Base-by-base conservation (phyloP, 1,140 invertebrate genomes). In the Drosophila busckii region DNA sequence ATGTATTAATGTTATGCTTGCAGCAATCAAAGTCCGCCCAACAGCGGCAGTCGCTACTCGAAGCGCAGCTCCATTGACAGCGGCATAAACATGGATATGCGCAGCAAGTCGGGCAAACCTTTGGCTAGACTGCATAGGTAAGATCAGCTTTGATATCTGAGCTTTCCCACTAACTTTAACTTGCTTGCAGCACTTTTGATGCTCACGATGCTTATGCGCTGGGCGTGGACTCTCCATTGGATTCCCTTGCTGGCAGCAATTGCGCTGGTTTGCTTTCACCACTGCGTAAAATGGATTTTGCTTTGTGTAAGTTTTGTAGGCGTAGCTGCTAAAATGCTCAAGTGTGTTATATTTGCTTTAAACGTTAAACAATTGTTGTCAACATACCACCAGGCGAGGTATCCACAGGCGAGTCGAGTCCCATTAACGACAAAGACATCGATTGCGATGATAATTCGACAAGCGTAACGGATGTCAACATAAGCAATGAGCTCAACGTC, bases 41-140 rank as follows among this genome's bases (percentile, higher is more conserved):
- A 85, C 41, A 85, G 68, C 34, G 88, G 83, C 86, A 78, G 73
- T 16, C 88, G 88, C 71, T 89, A 93, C 16, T 90, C 92, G 41
- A 95, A 95, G 86, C 89, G 94, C 70, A 93, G 94, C 4, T 95
- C 94, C 1, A 92, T 95, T 54, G 94, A 95, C 87, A 95, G 94
- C 85, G 94, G 94, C 58, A 94, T 95, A 69, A 93, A 95, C 84
- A 91, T 95, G 90, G 92, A 87, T 3, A 85, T 87, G 35, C 67
- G 84, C 15, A 64, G 62, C 17, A 82, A 85, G 28, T 61, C 82
- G 2, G 84, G 71, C 26, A 87, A 87, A 29, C 62, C 71, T 0
- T 35, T 87, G 6, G 56, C 53, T 23, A 88, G 90, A 78, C 82
- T 90, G 35, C 89, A 90, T n/a, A 89, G 90, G 90, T 91, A 80